phyloP scores from a whole-genome alignment of 2,797 vertebrate species.

The Melanotaenia maccullochi region DNA sequence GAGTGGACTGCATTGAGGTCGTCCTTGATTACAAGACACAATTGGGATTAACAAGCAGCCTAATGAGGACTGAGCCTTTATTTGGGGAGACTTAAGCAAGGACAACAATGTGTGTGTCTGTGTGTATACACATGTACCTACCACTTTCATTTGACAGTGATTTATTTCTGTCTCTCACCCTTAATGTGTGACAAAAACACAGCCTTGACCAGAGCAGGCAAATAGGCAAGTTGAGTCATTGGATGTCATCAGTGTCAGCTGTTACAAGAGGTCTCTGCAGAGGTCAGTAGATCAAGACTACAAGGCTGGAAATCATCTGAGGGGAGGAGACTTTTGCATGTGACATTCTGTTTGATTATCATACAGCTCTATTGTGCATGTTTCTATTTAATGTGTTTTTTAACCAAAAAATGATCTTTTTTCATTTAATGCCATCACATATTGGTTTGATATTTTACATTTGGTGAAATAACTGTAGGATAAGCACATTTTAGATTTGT shows the following conservation, averaged over 20 bases:
- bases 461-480: neutral
- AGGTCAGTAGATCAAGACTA: constrained; percentile 43
- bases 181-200: constrained; percentile 19
- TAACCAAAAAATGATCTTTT: neutral
- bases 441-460: neutral
- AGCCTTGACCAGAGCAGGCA: constrained; percentile 29
- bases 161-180: constrained; percentile 44
- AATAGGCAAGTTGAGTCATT: constrained; percentile 32
- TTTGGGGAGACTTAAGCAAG: constrained; percentile 46
- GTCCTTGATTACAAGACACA: constrained; percentile 69
- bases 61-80: constrained; percentile 69
- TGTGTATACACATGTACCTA: constrained; percentile 18
- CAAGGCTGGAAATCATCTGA: constrained; percentile 9
- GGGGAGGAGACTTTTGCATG: constrained; percentile 1
- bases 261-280: constrained; percentile 32
- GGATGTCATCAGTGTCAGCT: constrained; percentile 26
- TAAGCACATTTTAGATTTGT: neutral
- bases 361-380: neutral
- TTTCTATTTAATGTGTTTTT: neutral
- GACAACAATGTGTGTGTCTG: constrained; percentile 26
- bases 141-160: constrained; percentile 30
- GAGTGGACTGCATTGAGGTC: constrained; percentile 44
- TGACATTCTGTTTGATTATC: constrained; percentile 1
- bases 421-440: neutral
- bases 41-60: constrained; percentile 68